These are phyloP conservation scores for Chionoecetes opilio DNA, from an alignment of 1,140 invertebrate species.

Conservation along the genomic window DNA sequence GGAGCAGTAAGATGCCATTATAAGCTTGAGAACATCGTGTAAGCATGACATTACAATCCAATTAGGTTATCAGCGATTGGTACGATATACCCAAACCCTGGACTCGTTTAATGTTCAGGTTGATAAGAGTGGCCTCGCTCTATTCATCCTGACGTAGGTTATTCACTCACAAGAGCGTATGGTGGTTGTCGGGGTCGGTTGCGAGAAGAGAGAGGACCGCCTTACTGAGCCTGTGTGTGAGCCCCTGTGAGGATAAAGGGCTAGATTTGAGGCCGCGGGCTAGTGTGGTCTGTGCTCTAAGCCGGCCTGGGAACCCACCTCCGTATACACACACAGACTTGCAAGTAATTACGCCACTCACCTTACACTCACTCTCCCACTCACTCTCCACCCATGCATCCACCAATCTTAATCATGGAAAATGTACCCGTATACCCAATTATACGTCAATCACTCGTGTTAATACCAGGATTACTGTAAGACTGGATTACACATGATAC, in stretches of 20 bases:
- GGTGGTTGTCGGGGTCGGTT: background rate
- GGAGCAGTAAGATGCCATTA: too few relatives aligned
- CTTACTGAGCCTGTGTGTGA: background rate
- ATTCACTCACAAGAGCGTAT: background rate
- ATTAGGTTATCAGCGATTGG: too few relatives aligned
- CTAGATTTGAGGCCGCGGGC: background rate
- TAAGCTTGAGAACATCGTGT: too few relatives aligned
- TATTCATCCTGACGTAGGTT: background rate
- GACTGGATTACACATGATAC: too few relatives aligned
- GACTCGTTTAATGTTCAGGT: too few relatives aligned
- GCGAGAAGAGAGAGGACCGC: background rate
- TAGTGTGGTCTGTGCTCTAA: background rate
- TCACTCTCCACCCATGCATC: too few relatives aligned
- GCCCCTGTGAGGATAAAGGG: background rate
- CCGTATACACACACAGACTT: background rate
- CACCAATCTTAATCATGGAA: background rate
- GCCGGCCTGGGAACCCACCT: background rate
- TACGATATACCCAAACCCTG: too few relatives aligned
- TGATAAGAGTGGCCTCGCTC: background rate
- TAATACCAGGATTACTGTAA: too few relatives aligned
- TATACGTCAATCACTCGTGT: background rate
- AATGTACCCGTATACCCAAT: background rate
- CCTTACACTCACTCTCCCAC: too few relatives aligned
- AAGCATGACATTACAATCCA: too few relatives aligned
- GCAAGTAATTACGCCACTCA: background rate